phyloP scores from a whole-genome alignment of 2,797 vertebrate species.

The Ataeniobius toweri region DNA sequence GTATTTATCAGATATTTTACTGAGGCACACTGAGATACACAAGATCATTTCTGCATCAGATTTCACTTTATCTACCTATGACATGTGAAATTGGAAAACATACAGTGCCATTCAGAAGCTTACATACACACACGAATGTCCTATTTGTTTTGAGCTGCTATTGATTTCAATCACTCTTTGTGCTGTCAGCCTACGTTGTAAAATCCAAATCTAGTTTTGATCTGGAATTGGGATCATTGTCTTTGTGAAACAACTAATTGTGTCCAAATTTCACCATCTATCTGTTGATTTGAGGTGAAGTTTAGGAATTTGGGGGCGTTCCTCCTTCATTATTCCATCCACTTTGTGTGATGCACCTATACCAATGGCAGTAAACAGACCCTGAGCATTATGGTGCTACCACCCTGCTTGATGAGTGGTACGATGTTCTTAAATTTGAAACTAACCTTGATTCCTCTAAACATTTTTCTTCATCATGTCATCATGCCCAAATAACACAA shows the following conservation, averaged over 20 bases:
- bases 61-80: not conserved
- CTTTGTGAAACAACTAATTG: not conserved
- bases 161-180: not conserved
- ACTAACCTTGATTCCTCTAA: not conserved
- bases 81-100: not conserved
- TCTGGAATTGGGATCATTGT: not conserved
- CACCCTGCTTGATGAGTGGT: not conserved
- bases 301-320: not conserved
- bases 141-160: not conserved
- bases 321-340: not conserved
- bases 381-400: not conserved
- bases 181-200: too few relatives aligned
- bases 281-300: not conserved
- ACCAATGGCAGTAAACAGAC: not conserved
- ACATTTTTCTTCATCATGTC: not conserved
- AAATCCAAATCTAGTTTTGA: too few relatives aligned
- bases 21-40: slow-evolving; percentile 22
- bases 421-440: not conserved
- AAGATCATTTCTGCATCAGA: slow-evolving; percentile 24
- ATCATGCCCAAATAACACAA: not conserved
- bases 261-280: not conserved
- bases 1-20: slow-evolving; percentile 12
- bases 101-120: not conserved
- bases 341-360: not conserved
- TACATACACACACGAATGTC: not conserved